A percentile compares a stretch with the other conserved stretches of the same genome.
These are phyloP conservation scores for Plectrocnemia conspersa DNA, from an alignment of 1,140 invertebrate species.

Conservation along the genomic window DNA sequence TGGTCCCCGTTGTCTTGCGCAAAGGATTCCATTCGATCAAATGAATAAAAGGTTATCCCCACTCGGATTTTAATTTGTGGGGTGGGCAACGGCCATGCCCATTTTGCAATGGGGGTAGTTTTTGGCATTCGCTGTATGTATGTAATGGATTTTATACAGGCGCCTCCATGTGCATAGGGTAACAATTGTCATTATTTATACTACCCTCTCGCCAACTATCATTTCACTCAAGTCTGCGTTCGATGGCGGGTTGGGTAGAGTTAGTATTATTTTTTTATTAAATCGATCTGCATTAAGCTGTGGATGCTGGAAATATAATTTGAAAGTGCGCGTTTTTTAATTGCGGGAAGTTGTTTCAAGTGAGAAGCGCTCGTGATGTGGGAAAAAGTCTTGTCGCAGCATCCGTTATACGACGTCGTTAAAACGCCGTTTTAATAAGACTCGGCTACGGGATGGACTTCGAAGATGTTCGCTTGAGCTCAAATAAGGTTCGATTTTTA, in stretches of 20 bases:
- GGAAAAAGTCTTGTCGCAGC: constrained; percentile 6
- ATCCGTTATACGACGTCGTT: constrained; percentile 27
- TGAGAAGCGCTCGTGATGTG: too few relatives aligned
- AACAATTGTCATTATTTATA: constrained; percentile 13
- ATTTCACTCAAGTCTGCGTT: constrained; percentile 22
- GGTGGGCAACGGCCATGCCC: constrained; percentile 20
- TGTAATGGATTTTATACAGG: constrained; percentile 1
- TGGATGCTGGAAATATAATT: not conserved
- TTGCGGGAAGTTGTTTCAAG: not conserved
- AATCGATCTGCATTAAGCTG: not conserved
- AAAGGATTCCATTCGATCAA: constrained; percentile 8
- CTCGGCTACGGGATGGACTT: not conserved
- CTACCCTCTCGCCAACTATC: constrained; percentile 15
- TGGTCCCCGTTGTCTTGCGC: constrained; percentile 17
- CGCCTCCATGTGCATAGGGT: constrained; percentile 11
- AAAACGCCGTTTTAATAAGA: constrained; percentile 26
- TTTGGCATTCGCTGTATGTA: not conserved
- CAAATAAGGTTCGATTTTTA: constrained; percentile 22
- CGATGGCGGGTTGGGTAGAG: too few relatives aligned
- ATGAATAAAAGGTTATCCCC: constrained; percentile 27
- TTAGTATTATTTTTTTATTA: too few relatives aligned
- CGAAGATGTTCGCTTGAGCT: too few relatives aligned
- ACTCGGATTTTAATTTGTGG: constrained; percentile 30
- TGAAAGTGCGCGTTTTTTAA: constrained; percentile 1
- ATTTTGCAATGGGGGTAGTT: constrained; percentile 12